Conservation (phyloP, 2,797 vertebrate species). For the Ctenopoma kingsleyae region DNA sequence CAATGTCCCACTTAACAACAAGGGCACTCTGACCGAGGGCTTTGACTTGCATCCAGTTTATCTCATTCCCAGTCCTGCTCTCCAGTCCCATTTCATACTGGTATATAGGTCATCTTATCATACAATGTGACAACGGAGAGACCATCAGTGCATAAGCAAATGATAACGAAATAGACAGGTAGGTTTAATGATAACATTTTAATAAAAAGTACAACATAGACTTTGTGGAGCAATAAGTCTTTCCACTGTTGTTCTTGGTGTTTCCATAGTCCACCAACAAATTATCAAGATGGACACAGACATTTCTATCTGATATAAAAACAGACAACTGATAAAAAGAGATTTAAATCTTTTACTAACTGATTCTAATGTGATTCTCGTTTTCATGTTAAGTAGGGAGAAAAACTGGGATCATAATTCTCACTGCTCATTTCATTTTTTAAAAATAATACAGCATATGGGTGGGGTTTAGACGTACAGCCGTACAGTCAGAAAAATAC, state of each 20-base stretch:
- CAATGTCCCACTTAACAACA: slow-evolving; percentile 68
- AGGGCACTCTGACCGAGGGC: slow-evolving; percentile 66
- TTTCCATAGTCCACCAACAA: background rate
- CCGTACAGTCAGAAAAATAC: too few relatives aligned
- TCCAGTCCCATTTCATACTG: slow-evolving; percentile 62
- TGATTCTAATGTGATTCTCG: too few relatives aligned
- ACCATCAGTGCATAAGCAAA: slow-evolving; percentile 33
- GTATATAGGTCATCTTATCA: slow-evolving; percentile 70
- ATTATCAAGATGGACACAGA: too few relatives aligned
- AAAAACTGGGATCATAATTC: too few relatives aligned
- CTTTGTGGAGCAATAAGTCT: background rate
- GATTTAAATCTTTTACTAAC: too few relatives aligned
- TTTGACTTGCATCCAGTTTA: slow-evolving; percentile 62
- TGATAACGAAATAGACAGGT: slow-evolving; percentile 43
- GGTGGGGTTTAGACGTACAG: too few relatives aligned
- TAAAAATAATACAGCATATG: too few relatives aligned
- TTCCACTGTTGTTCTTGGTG: too few relatives aligned
- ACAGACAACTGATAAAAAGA: too few relatives aligned
- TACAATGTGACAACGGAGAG: slow-evolving; percentile 52
- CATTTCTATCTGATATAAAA: too few relatives aligned
- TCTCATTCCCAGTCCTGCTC: slow-evolving; percentile 67
- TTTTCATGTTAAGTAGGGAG: too few relatives aligned
- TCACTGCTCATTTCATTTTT: too few relatives aligned
- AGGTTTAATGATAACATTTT: background rate
- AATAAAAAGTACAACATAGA: background rate